Conservation (phyloP, 2,888 invertebrate genomes). For the Campoletis raptor region DNA sequence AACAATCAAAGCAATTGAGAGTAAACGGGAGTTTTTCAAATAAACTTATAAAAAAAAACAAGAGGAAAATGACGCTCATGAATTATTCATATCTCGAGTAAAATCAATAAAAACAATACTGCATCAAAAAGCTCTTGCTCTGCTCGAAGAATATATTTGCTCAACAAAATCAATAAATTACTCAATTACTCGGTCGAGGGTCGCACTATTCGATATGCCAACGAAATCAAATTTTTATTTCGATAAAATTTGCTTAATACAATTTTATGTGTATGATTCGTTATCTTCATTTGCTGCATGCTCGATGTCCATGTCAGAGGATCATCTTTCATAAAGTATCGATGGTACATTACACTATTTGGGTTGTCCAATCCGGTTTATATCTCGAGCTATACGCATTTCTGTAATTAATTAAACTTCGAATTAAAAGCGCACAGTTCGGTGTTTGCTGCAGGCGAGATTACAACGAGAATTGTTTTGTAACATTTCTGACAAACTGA, state of each 20-base stretch:
- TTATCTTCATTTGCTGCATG: conserved; percentile 15
- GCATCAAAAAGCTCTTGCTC: neutral
- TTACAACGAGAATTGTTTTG: conserved; percentile 35
- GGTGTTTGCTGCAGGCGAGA: conserved; percentile 10
- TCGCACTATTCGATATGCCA: neutral
- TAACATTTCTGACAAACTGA: neutral
- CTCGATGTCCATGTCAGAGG: conserved; percentile 1
- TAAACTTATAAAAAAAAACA: neutral
- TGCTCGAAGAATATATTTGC: neutral
- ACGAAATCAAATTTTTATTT: neutral
- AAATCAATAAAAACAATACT: neutral
- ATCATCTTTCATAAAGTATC: neutral
- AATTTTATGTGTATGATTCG: conserved; percentile 15
- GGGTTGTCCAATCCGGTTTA: neutral
- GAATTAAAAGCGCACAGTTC: conserved; percentile 37
- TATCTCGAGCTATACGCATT: conserved; percentile 14
- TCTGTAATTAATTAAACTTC: conserved; percentile 54
- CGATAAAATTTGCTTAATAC: conserved; percentile 1
- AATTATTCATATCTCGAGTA: neutral
- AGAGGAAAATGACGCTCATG: neutral
- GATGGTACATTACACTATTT: conserved; percentile 13
- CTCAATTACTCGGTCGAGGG: neutral
- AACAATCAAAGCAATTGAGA: neutral
- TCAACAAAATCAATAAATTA: conserved; percentile 8
- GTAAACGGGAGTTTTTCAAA: neutral